Conservation (phyloP, 2,888 invertebrate species). For the Eupithecia inturbata region DNA sequence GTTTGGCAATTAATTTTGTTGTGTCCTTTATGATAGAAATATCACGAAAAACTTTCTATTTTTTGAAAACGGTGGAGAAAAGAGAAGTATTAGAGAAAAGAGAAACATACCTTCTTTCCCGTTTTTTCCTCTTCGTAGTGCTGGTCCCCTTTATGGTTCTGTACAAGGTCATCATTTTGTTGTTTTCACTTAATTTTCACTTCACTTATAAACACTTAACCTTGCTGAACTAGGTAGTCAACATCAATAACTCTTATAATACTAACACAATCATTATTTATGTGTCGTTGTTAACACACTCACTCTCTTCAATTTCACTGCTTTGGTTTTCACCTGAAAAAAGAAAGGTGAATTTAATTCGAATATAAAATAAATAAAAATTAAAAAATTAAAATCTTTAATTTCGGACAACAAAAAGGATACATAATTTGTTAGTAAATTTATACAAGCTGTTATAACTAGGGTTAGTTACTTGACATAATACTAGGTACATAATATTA, state of each 20-base stretch:
- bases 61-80: too few relatives aligned
- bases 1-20: too few relatives aligned
- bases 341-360: constrained; percentile 4
- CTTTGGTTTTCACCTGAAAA: constrained; percentile 37
- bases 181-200: constrained; percentile 49
- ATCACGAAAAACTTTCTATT: too few relatives aligned
- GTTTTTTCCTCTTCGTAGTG: constrained; percentile 78
- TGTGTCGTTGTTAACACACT: constrained; percentile 15
- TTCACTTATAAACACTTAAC: constrained; percentile 45
- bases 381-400: too few relatives aligned
- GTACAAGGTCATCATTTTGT: constrained; percentile 84
- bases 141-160: constrained; percentile 83
- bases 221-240: constrained; percentile 27
- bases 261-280: constrained; percentile 29
- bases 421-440: too few relatives aligned
- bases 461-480: too few relatives aligned
- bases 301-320: constrained; percentile 21
- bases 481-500: too few relatives aligned
- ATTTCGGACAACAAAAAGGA: too few relatives aligned
- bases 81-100: neutral
- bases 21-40: too few relatives aligned
- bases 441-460: too few relatives aligned
- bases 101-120: constrained; percentile 75
- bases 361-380: too few relatives aligned
- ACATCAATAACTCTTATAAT: constrained; percentile 30